Conservation (phyloP, 2,797 vertebrate genomes). For the Gymnopithys bicolor region DNA sequence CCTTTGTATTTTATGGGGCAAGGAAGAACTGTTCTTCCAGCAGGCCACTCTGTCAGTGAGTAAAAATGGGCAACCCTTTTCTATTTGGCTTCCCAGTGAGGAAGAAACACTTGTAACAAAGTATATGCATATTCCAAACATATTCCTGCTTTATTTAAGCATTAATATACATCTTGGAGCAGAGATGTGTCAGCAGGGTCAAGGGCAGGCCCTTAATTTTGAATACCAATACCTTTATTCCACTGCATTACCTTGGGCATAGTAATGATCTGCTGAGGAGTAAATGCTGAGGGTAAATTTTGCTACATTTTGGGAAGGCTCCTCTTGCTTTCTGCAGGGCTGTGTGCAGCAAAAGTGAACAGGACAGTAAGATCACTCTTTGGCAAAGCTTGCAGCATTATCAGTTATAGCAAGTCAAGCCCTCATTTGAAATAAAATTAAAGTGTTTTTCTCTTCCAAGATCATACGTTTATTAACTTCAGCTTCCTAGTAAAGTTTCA, state of each 20-base stretch:
- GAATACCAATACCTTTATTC: not conserved
- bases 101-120: not conserved
- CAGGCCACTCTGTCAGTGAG: not conserved
- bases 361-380: not conserved
- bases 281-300: not conserved
- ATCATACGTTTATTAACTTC: not conserved
- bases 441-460: not conserved
- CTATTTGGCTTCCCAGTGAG: not conserved
- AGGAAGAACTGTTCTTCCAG: not conserved
- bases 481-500: not conserved
- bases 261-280: not conserved
- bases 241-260: not conserved
- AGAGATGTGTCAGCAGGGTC: not conserved
- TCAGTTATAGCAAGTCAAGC: not conserved
- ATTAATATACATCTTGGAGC: not conserved
- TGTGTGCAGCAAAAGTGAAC: not conserved
- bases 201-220: not conserved
- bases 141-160: not conserved
- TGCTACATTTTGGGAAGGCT: not conserved
- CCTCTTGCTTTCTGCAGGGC: not conserved
- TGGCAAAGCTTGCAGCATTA: not conserved
- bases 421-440: not conserved
- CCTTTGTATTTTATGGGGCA: not conserved
- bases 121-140: fast-evolving
- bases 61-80: not conserved